phyloP scores from a whole-genome alignment of 1,140 invertebrate genomes.

The Colletes gigas region DNA sequence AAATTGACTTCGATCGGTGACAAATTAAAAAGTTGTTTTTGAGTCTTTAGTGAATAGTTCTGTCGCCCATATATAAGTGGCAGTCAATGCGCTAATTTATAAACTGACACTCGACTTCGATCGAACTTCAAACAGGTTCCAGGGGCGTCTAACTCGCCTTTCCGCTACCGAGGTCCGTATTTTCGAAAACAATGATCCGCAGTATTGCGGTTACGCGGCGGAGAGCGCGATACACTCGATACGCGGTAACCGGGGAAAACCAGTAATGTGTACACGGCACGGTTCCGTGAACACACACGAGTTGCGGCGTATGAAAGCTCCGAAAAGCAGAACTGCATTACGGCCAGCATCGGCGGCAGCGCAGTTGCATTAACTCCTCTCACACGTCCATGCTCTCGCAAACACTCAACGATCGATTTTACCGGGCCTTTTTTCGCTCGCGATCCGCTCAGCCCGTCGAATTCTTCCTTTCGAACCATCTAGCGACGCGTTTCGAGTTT shows the following conservation, averaged over 20 bases:
- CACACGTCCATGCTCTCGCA: conserved; percentile 14
- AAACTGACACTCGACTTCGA: too few relatives aligned
- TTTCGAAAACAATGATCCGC: conserved; percentile 57
- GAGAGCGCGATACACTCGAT: conserved; percentile 47
- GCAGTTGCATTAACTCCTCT: conserved; percentile 41
- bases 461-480: not conserved
- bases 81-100: too few relatives aligned
- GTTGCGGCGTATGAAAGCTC: conserved; percentile 44
- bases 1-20: too few relatives aligned
- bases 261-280: conserved; percentile 49
- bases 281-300: conserved; percentile 33
- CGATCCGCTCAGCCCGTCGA: conserved; percentile 42
- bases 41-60: too few relatives aligned
- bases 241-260: conserved; percentile 46
- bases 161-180: conserved; percentile 6
- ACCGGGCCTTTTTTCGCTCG: conserved; percentile 23
- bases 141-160: not conserved
- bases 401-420: conserved; percentile 35
- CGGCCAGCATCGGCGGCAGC: conserved; percentile 11
- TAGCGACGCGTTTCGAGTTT: conserved; percentile 3
- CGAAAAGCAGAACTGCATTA: conserved; percentile 61
- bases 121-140: too few relatives aligned
- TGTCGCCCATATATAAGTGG: too few relatives aligned
- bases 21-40: too few relatives aligned
- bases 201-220: conserved; percentile 35